Percentiles rank a stretch among this genome's conserved stretches.
phyloP scores from a whole-genome alignment of 2,797 vertebrate species.

The Sphenopsis melanotis region DNA sequence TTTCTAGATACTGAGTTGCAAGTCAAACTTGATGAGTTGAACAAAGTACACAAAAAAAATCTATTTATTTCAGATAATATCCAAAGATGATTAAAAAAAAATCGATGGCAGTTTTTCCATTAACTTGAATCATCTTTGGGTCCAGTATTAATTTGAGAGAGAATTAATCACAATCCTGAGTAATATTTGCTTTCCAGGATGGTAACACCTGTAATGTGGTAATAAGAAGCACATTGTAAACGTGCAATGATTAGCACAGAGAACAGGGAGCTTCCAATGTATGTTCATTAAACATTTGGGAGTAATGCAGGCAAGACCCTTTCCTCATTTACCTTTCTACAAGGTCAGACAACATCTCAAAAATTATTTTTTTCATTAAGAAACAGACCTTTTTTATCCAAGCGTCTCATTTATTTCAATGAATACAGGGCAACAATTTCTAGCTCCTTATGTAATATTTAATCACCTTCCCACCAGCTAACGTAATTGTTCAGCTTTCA shows the following conservation, averaged over 20 bases:
- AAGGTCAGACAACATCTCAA: background rate
- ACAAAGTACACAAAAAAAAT: background rate
- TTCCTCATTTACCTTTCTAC: background rate
- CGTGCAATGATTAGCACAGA: background rate
- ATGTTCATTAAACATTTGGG: background rate
- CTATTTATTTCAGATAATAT: background rate
- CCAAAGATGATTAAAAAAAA: background rate
- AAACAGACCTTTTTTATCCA: background rate
- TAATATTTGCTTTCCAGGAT: slow-evolving; percentile 36
- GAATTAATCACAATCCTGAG: background rate
- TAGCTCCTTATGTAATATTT: background rate
- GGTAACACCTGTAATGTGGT: background rate
- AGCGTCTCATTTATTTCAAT: background rate
- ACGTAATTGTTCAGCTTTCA: background rate
- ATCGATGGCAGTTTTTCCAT: slow-evolving; percentile 14
- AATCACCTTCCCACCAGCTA: background rate
- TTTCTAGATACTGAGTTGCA: background rate
- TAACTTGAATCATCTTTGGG: background rate
- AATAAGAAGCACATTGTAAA: slow-evolving; percentile 11
- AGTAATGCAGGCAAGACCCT: background rate
- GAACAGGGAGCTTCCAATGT: background rate
- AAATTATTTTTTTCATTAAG: background rate
- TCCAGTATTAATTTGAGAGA: background rate
- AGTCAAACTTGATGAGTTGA: background rate
- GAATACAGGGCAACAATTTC: background rate